Evolutionary conservation across 2,797 vertebrate species (phyloP), one percentile per base, ranked within the genome.

Genomic region (Thamnophis elegans): DNA sequence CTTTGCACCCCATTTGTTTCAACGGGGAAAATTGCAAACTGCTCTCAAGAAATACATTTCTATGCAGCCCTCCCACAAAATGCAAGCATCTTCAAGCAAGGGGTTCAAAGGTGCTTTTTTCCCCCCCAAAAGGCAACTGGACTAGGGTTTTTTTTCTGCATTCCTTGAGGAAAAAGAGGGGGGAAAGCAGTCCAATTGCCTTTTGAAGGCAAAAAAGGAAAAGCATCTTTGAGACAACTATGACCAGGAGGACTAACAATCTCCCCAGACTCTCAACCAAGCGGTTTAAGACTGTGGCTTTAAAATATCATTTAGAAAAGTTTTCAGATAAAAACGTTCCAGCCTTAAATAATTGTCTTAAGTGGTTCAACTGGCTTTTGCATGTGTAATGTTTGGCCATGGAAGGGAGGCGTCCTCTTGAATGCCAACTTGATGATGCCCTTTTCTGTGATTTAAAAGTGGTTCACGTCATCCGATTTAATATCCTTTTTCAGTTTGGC

Each of bases 401-500:
- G 18, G 42, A 92, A 94, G 11, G 28, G 58, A 91, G 92, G 56
- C 18, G 90, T 82, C 86, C 3, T 16, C 7, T 91, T 93, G 89
- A 25, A 78, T 86, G 73, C 92, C 93, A 91, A 92, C 62, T 86
- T 65, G 87, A 54, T 94, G 92, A 96, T 95, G 14, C 16, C 90
- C 94, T 14, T 25, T 11, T 12, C 93, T 60, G 92, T 47, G 65
- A 91, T 51, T 92, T 90, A 95, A n/a, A 92, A 14, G 65, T 82
- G 25, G 58, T 92, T 47, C 87, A 65, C 2, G 9, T 97, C 93
- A 97, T 97, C 94, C 60, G 95, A 93, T 73, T 97, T 96, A 87
- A 96, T 96, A 92, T 98, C 97, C 85, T 97, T 97, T 97, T 99
- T 99, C 96, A 99, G 95, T 91, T 98, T 98, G 95, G 99, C 97